These are phyloP conservation scores for Brachyhypopomus occidentalis DNA, from an alignment of 2,113 vertebrate species.

Conservation along the genomic window DNA sequence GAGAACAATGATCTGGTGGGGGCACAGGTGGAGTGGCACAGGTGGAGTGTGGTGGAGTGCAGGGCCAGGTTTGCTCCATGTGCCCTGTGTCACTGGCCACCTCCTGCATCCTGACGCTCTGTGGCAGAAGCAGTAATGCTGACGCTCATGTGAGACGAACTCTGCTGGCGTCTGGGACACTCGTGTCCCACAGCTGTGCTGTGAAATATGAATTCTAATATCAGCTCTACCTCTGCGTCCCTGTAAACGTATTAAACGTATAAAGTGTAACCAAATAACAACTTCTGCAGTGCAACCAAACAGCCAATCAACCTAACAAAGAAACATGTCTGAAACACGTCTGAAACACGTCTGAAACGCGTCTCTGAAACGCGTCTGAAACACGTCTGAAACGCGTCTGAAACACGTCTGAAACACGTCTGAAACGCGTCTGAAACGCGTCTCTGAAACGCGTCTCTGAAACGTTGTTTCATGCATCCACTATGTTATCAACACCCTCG, in stretches of 20 bases:
- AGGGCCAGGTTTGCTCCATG: not conserved
- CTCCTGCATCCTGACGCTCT: not conserved
- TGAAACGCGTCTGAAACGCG: too few species aligned
- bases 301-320: too few species aligned
- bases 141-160: not conserved
- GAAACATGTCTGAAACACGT: not conserved
- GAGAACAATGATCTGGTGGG: not conserved
- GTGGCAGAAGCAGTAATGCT: not conserved
- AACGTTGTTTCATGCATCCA: too few species aligned
- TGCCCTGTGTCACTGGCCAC: not conserved
- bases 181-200: not conserved
- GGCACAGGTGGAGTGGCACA: not conserved
- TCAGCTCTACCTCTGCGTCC: not conserved
- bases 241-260: not conserved
- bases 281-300: too few species aligned
- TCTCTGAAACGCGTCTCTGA: too few species aligned
- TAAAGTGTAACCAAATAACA: constrained; percentile 34
- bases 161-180: not conserved
- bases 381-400: too few species aligned
- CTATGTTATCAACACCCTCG: too few species aligned
- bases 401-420: not conserved
- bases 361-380: too few species aligned
- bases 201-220: not conserved
- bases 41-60: too few species aligned
- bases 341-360: too few species aligned